Conservation (phyloP, 2,797 vertebrate genomes). For the Chrosomus eos region DNA sequence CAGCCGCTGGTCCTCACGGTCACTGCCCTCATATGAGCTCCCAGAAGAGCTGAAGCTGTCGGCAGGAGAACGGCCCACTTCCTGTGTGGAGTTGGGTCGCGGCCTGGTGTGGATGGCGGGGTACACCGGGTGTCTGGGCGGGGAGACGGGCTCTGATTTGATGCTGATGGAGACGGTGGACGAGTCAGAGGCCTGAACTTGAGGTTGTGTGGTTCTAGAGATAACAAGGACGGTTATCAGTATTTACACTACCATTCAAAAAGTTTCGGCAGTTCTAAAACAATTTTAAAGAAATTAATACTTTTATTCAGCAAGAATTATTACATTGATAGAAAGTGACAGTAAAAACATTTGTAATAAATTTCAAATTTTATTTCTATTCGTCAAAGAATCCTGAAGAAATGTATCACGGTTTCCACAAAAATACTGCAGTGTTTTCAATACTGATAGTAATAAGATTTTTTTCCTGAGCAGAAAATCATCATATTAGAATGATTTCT, state of each 20-base stretch:
- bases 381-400: background rate
- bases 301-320: no score
- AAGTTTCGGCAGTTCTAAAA: background rate
- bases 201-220: slow-evolving; percentile 79
- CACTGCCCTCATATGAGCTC: slow-evolving; percentile 94
- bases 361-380: background rate
- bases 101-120: slow-evolving; percentile 78
- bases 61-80: slow-evolving; percentile 88
- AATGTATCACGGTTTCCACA: background rate
- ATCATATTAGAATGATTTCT: background rate
- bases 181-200: slow-evolving; percentile 85
- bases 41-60: slow-evolving; percentile 94
- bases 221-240: background rate
- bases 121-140: slow-evolving; percentile 81
- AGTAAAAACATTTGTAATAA: background rate
- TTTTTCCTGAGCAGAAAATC: background rate
- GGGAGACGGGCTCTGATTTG: slow-evolving; percentile 93
- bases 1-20: slow-evolving; percentile 86
- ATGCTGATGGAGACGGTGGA: slow-evolving; percentile 90
- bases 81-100: slow-evolving; percentile 75
- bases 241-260: background rate
- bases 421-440: background rate
- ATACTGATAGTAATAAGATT: background rate
- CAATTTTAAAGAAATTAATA: no score
- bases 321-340: background rate